phyloP scores from a whole-genome alignment of 1,140 invertebrate genomes.

The Lasaia peninsularis region DNA sequence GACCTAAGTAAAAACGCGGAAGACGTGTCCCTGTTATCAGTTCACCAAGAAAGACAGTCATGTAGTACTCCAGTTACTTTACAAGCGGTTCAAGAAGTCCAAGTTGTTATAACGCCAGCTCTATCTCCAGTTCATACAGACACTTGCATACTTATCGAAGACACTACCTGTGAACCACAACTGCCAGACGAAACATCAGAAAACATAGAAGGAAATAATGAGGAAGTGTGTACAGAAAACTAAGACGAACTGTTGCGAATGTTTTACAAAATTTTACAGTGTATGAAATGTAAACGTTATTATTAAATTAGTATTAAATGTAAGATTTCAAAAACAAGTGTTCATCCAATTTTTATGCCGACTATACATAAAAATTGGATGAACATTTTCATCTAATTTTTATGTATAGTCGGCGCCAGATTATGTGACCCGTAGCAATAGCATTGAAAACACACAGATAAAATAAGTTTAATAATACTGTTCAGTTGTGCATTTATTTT shows the following conservation, averaged over 20 bases:
- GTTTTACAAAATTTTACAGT: constrained; percentile 12
- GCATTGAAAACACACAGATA: no score
- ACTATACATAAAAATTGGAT: no score
- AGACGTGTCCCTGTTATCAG: constrained; percentile 35
- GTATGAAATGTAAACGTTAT: no score
- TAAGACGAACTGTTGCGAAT: constrained; percentile 4
- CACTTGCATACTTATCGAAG: constrained; percentile 43
- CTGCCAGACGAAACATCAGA: neutral
- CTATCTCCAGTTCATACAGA: constrained; percentile 30
- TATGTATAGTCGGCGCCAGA: no score
- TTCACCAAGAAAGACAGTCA: constrained; percentile 45
- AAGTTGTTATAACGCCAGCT: constrained; percentile 27
- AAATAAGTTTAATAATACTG: no score
- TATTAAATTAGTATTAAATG: no score
- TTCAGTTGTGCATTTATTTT: no score
- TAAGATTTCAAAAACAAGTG: no score
- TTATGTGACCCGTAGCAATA: no score
- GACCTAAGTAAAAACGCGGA: constrained; percentile 25
- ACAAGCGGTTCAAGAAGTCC: constrained; percentile 31
- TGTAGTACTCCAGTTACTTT: constrained; percentile 49
- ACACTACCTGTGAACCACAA: constrained; percentile 15
- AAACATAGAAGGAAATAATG: neutral
- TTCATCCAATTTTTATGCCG: no score
- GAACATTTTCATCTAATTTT: no score
- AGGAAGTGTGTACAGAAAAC: neutral